Conservation (phyloP, 2,113 vertebrate genomes). For the Propithecus coquereli region DNA sequence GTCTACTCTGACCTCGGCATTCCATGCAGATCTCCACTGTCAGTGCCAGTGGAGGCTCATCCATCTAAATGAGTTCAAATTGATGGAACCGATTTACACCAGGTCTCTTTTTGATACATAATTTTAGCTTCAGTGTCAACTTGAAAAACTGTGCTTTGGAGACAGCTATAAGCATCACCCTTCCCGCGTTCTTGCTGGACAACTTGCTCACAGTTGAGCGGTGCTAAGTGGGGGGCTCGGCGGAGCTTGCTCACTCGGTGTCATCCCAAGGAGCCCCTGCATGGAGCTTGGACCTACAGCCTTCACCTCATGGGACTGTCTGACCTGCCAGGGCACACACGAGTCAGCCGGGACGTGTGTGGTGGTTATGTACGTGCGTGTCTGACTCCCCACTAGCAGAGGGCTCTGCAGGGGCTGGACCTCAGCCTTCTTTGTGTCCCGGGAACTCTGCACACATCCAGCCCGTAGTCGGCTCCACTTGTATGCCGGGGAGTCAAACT, state of each 20-base stretch:
- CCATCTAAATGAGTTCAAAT: background rate
- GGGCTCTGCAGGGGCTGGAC: background rate
- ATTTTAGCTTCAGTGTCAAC: background rate
- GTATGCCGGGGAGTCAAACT: background rate
- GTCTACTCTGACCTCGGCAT: background rate
- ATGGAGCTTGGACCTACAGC: rapidly evolving
- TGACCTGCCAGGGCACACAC: background rate
- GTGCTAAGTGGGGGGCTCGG: background rate
- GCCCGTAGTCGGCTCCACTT: background rate
- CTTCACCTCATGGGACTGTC: background rate
- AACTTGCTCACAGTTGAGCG: rapidly evolving
- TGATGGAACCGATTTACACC: background rate
- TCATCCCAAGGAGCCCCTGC: background rate
- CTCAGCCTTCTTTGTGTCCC: background rate
- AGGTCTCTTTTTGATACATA: background rate
- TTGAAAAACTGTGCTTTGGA: background rate
- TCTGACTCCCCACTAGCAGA: background rate
- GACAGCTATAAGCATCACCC: background rate
- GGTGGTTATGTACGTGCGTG: rapidly evolving
- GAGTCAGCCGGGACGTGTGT: too few species aligned
- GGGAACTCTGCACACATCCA: background rate
- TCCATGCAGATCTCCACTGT: background rate
- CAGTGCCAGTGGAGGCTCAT: background rate
- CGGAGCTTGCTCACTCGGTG: rapidly evolving
- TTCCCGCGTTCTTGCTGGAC: background rate